These are phyloP conservation scores for Poliocrania exsul DNA, from an alignment of 2,797 vertebrate species.

Conservation along the genomic window DNA sequence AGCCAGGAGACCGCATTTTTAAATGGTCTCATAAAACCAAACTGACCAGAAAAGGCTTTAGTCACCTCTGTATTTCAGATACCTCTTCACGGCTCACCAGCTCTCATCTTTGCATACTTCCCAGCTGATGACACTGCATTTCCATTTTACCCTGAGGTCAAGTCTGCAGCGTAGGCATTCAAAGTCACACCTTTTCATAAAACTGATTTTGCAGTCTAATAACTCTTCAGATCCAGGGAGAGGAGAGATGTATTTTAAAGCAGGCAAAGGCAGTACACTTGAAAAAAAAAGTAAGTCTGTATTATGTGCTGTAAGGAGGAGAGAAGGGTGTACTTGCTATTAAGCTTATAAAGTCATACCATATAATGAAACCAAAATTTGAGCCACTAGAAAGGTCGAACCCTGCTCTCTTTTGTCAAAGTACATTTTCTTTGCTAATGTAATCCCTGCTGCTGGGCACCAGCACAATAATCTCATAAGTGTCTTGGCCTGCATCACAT, in stretches of 20 bases:
- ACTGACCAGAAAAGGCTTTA: background rate
- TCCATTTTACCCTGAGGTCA: slow-evolving; percentile 3
- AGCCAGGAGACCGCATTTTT: background rate
- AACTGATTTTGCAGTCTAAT: background rate
- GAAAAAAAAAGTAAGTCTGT: background rate
- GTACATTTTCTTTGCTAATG: background rate
- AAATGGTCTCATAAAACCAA: background rate
- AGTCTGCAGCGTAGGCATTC: background rate
- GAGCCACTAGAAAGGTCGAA: background rate
- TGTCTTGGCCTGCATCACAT: background rate
- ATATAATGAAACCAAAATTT: background rate
- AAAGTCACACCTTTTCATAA: slow-evolving; percentile 1
- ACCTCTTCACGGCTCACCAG: background rate
- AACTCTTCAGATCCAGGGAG: background rate
- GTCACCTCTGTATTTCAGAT: background rate
- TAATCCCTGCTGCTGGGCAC: background rate
- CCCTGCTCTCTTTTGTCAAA: background rate
- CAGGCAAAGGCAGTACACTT: background rate
- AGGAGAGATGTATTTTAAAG: background rate
- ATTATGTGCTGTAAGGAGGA: background rate
- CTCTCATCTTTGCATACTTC: background rate
- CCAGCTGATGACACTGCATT: background rate
- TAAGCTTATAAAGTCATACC: background rate
- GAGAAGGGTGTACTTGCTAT: background rate
- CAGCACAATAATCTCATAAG: background rate